Conservation (phyloP, 2,113 vertebrate species). For the Xenopus tropicalis region DNA sequence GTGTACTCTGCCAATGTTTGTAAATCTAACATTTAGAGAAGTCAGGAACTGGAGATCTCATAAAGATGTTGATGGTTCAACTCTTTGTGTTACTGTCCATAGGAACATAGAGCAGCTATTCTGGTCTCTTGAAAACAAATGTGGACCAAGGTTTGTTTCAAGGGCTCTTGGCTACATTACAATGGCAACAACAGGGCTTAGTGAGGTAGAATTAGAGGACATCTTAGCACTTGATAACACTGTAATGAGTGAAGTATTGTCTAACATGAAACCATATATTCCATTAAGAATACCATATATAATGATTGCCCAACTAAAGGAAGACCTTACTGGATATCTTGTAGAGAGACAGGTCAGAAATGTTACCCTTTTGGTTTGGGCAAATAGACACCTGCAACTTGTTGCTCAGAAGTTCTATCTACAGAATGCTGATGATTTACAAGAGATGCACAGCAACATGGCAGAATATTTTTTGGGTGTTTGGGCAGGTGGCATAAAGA, state of each 20-base stretch:
- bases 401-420: slow-evolving; percentile 96
- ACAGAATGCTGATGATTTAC: slow-evolving; percentile 81
- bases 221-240: slow-evolving; percentile 93
- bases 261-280: slow-evolving; percentile 74
- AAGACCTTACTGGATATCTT: slow-evolving; percentile 90
- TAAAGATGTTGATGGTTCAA: slow-evolving; percentile 92
- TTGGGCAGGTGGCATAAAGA: slow-evolving; percentile 92
- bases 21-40: slow-evolving; percentile 94
- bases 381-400: slow-evolving; percentile 92
- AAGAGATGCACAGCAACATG: slow-evolving; percentile 91
- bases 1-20: slow-evolving; percentile 96
- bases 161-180: slow-evolving; percentile 94
- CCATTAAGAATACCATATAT: slow-evolving; percentile 88
- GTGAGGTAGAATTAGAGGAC: slow-evolving; percentile 93
- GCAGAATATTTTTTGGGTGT: slow-evolving; percentile 95
- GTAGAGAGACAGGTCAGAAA: slow-evolving; percentile 92
- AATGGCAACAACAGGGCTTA: slow-evolving; percentile 90
- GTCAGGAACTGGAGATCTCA: slow-evolving; percentile 94
- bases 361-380: slow-evolving; percentile 90
- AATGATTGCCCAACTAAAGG: slow-evolving; percentile 87
- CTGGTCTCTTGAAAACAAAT: slow-evolving; percentile 86
- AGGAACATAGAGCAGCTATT: slow-evolving; percentile 96
- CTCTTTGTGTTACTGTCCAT: slow-evolving; percentile 90
- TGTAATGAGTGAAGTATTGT: slow-evolving; percentile 83
- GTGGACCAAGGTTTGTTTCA: slow-evolving; percentile 83